Conservation (phyloP, 2,113 vertebrate genomes). For the Clinocottus analis region DNA sequence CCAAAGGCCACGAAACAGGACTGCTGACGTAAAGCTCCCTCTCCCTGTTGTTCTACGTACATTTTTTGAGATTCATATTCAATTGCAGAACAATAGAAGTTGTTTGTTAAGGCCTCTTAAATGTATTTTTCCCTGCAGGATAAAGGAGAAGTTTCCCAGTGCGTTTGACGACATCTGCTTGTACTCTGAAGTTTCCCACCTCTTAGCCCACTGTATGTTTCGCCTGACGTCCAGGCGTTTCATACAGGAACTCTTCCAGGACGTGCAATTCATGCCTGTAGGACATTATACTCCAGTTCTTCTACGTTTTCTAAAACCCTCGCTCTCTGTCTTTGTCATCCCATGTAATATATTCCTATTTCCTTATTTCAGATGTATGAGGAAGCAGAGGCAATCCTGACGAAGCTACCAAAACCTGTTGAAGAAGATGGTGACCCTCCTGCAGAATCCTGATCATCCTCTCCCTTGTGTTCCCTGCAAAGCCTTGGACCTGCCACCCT, state of each 20-base stretch:
- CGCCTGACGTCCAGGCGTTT: conserved; percentile 95
- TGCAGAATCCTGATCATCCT: conserved; percentile 88
- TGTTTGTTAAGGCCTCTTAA: neutral
- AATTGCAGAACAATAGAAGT: neutral
- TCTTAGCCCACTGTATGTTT: conserved; percentile 95
- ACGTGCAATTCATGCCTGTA: conserved; percentile 97
- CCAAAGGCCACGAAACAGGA: conserved; percentile 97
- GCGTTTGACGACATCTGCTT: conserved; percentile 99
- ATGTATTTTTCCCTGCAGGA: conserved; percentile 79
- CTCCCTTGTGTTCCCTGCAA: conserved; percentile 45
- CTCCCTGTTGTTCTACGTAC: neutral
- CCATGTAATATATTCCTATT: neutral
- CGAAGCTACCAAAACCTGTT: conserved; percentile 84
- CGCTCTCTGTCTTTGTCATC: neutral
- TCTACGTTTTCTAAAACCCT: neutral
- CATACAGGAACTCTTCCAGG: conserved; percentile 98
- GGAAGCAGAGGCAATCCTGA: conserved; percentile 94
- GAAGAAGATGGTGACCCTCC: conserved; percentile 77
- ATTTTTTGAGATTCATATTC: neutral
- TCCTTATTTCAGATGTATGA: conserved; percentile 90
- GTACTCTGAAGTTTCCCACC: conserved; percentile 96
- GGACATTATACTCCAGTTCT: neutral
- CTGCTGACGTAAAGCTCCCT: conserved; percentile 91
- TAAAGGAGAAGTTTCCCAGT: conserved; percentile 98
- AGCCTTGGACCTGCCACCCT: conserved; percentile 51